These are phyloP conservation scores for Calcarius lapponicus DNA, from an alignment of 2,797 vertebrate genomes.

Conservation along the genomic window DNA sequence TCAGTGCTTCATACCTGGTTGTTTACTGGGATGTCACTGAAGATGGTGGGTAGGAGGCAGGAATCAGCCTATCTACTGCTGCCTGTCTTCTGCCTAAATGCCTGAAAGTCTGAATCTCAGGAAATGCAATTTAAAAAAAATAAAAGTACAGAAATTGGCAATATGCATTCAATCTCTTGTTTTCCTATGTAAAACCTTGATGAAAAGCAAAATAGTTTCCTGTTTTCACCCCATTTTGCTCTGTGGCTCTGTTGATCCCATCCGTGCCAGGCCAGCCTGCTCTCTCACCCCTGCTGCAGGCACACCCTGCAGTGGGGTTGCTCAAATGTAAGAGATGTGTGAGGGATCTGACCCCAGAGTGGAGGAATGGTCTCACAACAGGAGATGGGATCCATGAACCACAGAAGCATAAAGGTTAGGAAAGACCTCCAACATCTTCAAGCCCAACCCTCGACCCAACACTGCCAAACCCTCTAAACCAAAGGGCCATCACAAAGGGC, in stretches of 20 bases:
- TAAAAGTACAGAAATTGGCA: not conserved
- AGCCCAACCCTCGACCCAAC: not conserved
- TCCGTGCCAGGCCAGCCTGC: not conserved
- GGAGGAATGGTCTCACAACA: fast-evolving
- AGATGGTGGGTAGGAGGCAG: not conserved
- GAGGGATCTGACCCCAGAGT: fast-evolving
- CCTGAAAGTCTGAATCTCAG: not conserved
- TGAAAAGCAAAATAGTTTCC: not conserved
- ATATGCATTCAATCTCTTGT: not conserved
- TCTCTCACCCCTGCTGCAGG: not conserved
- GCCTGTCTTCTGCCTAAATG: not conserved
- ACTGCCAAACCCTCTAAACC: not conserved
- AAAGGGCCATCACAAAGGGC: not conserved
- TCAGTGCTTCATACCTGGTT: not conserved
- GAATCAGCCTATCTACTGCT: not conserved
- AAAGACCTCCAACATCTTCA: not conserved
- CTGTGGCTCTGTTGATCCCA: not conserved
- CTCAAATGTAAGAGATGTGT: fast-evolving
- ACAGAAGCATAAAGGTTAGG: not conserved
- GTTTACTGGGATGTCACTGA: not conserved
- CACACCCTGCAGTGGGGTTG: fast-evolving
- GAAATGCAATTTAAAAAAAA: not conserved
- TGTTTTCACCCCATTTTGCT: not conserved
- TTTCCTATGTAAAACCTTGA: not conserved
- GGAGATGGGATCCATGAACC: not conserved